These are phyloP conservation scores for Anticlea derivata DNA, from an alignment of 2,888 invertebrate species.

Conservation along the genomic window DNA sequence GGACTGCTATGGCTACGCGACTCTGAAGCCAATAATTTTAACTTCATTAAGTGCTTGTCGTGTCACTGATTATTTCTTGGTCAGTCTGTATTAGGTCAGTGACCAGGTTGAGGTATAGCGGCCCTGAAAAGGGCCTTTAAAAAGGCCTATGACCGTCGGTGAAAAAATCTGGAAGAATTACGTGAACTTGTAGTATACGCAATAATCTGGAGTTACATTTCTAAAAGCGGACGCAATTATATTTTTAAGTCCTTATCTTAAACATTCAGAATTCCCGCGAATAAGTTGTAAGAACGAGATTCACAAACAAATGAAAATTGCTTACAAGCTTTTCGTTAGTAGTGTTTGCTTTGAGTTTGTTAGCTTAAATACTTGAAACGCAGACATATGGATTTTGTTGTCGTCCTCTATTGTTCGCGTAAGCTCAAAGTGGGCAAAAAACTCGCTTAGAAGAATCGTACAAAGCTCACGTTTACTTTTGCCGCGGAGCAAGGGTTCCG, in stretches of 20 bases:
- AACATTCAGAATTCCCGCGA: slow-evolving; percentile 13
- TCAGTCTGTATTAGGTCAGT: no score
- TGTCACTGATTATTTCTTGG: no score
- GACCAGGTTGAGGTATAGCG: no score
- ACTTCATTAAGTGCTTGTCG: no score
- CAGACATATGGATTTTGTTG: slow-evolving; percentile 1
- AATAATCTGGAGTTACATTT: slow-evolving; percentile 4
- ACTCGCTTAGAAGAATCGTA: background rate
- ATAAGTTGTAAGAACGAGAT: slow-evolving; percentile 28
- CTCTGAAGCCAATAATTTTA: no score
- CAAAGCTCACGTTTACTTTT: slow-evolving; percentile 13
- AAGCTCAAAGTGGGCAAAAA: slow-evolving; percentile 3
- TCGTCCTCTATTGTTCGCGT: slow-evolving; percentile 4
- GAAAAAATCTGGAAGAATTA: no score
- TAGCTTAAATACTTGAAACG: slow-evolving; percentile 11
- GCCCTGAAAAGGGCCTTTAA: no score
- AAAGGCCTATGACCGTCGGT: no score
- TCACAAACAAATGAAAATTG: slow-evolving; percentile 22
- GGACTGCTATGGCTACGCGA: no score
- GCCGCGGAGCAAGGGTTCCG: background rate
- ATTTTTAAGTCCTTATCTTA: slow-evolving; percentile 14
- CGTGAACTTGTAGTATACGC: no score
- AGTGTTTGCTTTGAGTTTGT: slow-evolving; percentile 29
- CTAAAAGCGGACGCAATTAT: background rate
- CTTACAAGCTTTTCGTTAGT: slow-evolving; percentile 23